These are phyloP conservation scores for Prionailurus bengalensis DNA, from an alignment of 2,113 vertebrate species.

Conservation along the genomic window DNA sequence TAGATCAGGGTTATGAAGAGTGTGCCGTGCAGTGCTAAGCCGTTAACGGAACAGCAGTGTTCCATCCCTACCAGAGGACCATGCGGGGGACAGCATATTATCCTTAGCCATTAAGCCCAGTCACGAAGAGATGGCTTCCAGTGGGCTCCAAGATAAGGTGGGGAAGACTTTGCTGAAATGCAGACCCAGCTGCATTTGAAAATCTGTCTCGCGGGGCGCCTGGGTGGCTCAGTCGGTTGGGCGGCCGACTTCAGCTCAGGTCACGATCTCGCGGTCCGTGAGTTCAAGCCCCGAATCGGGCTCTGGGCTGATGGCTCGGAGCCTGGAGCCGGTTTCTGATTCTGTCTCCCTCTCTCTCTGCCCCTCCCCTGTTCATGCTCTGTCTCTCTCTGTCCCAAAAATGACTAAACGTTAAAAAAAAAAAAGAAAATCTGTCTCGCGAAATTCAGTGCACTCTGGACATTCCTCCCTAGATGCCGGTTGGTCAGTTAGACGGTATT, in stretches of 20 bases:
- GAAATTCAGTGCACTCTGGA: background rate
- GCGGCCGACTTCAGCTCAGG: too few relatives aligned
- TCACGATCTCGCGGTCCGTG: too few relatives aligned
- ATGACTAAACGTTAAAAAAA: too few relatives aligned
- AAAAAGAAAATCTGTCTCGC: background rate
- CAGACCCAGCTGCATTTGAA: background rate
- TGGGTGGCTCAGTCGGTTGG: too few relatives aligned
- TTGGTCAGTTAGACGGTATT: background rate
- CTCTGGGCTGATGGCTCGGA: too few relatives aligned
- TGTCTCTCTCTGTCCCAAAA: too few relatives aligned
- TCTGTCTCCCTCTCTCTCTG: too few relatives aligned
- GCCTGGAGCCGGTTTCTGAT: too few relatives aligned
- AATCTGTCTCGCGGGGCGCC: background rate
- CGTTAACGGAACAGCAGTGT: background rate
- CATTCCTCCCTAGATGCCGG: background rate
- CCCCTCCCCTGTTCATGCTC: too few relatives aligned
- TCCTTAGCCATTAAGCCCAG: slow-evolving; percentile 28
- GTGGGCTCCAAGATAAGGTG: background rate
- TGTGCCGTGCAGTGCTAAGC: background rate
- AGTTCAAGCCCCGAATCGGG: too few relatives aligned
- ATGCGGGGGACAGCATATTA: background rate
- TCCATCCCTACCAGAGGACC: background rate
- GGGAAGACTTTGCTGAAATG: slow-evolving; percentile 12
- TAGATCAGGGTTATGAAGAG: background rate
- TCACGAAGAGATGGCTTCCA: background rate